phyloP scores from a whole-genome alignment of 1,140 invertebrate genomes.

The Drosophila ohnishii region DNA sequence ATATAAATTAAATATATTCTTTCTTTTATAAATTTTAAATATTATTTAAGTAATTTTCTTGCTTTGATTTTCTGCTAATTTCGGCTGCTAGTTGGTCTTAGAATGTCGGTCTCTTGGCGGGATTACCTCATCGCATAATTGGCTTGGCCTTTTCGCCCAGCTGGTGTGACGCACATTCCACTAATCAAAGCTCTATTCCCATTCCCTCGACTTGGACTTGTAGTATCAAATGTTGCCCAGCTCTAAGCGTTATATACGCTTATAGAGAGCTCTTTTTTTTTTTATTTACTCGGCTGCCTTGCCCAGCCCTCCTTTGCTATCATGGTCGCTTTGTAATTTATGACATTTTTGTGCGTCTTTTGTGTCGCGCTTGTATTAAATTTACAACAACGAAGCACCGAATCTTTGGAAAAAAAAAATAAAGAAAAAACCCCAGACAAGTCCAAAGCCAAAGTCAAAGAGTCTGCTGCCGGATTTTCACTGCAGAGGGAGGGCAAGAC shows the following conservation, averaged over 20 bases:
- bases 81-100: neutral
- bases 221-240: slow-evolving; percentile 62
- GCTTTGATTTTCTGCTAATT: neutral
- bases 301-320: slow-evolving; percentile 63
- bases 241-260: slow-evolving; percentile 37
- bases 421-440: slow-evolving; percentile 51
- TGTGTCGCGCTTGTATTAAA: slow-evolving; percentile 81
- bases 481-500: slow-evolving; percentile 51
- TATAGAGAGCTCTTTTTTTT: slow-evolving; percentile 56
- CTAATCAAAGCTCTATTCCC: slow-evolving; percentile 35
- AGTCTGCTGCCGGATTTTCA: slow-evolving; percentile 72
- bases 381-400: slow-evolving; percentile 33
- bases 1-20: neutral
- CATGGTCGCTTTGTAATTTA: slow-evolving; percentile 78
- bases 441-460: slow-evolving; percentile 45
- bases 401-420: slow-evolving; percentile 13
- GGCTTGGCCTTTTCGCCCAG: slow-evolving; percentile 25
- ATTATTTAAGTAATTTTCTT: neutral
- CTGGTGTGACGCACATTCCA: slow-evolving; percentile 41
- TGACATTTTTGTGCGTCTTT: slow-evolving; percentile 82
- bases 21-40: neutral
- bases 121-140: slow-evolving; percentile 38
- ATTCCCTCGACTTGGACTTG: slow-evolving; percentile 19
- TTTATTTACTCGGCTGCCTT: slow-evolving; percentile 25
- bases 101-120: slow-evolving; percentile 4